These are phyloP conservation scores for Branchipolynoe longqiensis DNA, from an alignment of 2,888 invertebrate genomes.

Conservation along the genomic window DNA sequence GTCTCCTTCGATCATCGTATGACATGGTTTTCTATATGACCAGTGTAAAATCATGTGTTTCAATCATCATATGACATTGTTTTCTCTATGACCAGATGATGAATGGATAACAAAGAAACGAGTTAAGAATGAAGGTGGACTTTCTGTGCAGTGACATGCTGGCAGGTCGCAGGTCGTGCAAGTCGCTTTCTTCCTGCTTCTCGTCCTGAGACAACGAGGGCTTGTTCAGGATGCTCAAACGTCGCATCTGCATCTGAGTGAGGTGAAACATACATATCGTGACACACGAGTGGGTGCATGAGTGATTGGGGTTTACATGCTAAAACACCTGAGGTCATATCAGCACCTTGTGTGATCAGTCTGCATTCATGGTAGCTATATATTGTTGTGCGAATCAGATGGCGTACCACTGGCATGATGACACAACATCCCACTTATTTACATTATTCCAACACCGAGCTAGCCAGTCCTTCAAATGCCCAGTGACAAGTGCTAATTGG, in stretches of 20 bases:
- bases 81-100: too few species aligned
- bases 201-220: background rate
- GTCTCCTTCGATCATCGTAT: background rate
- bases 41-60: too few species aligned
- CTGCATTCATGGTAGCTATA: background rate
- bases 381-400: too few species aligned
- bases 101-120: too few species aligned
- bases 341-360: background rate
- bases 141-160: conserved; percentile 51
- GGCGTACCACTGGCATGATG: background rate
- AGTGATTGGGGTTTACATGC: background rate
- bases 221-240: conserved; percentile 2
- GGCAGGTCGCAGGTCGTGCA: conserved; percentile 32
- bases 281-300: background rate
- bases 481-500: too few species aligned
- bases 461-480: too few species aligned
- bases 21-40: background rate
- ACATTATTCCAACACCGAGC: too few species aligned
- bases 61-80: too few species aligned
- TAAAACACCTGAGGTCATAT: background rate
- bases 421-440: background rate
- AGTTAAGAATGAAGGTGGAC: background rate
- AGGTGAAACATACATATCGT: conserved; percentile 4
- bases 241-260: conserved; percentile 31
- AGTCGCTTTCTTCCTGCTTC: conserved; percentile 27